These are phyloP conservation scores for Scomberomorus guttatus DNA, from an alignment of 2,797 vertebrate species.

Conservation along the genomic window DNA sequence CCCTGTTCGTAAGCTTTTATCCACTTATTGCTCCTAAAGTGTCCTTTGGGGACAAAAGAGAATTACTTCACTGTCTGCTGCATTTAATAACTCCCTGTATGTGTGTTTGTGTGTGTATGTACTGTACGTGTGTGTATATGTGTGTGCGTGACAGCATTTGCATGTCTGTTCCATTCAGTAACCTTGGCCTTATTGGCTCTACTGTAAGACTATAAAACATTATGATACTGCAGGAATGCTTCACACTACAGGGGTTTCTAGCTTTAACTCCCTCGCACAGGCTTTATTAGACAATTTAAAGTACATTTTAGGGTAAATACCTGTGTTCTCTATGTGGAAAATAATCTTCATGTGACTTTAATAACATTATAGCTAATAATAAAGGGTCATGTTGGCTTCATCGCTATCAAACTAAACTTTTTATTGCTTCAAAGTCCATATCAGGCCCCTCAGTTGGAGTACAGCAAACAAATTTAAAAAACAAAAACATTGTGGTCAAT, in stretches of 20 bases:
- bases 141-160: slow-evolving; percentile 18
- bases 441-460: not conserved
- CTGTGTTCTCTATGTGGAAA: slow-evolving; percentile 18
- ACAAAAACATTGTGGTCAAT: not conserved
- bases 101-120: slow-evolving; percentile 11
- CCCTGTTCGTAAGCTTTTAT: slow-evolving; percentile 46
- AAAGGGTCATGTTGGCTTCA: not conserved
- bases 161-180: slow-evolving; percentile 49
- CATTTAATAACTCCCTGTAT: slow-evolving; percentile 55
- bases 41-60: slow-evolving; percentile 59
- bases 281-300: slow-evolving; percentile 31
- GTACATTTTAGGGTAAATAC: slow-evolving; percentile 12
- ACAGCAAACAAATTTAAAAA: not conserved
- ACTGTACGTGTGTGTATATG: slow-evolving; percentile 8
- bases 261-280: not conserved
- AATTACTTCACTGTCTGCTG: slow-evolving; percentile 72
- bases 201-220: slow-evolving; percentile 59
- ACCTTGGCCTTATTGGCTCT: slow-evolving; percentile 50
- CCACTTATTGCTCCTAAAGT: slow-evolving; percentile 58
- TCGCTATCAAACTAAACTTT: not conserved
- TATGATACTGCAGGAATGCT: slow-evolving; percentile 48
- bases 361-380: slow-evolving; percentile 10
- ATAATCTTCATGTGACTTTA: slow-evolving; percentile 17
- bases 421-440: not conserved
- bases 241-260: slow-evolving; percentile 33